Base-by-base conservation (phyloP, 2,113 vertebrate genomes). In the Cyanoramphus novaezelandiae region DNA sequence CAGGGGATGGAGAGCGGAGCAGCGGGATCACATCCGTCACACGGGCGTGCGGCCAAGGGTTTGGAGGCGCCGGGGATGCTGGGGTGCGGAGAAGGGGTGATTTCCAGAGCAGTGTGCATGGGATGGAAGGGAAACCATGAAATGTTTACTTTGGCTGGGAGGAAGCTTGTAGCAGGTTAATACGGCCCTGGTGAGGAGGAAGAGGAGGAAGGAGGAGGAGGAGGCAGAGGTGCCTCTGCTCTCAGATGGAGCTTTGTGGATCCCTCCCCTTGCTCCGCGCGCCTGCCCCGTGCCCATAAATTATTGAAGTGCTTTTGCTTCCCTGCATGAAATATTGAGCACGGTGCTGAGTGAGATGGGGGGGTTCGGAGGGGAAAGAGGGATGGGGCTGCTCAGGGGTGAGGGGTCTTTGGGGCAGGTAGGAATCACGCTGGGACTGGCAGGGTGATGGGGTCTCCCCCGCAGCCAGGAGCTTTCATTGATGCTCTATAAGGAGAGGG, bases 81-180 rank as follows among this genome's bases (percentile, higher is more conserved):
- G 70, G 16, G 80, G 31, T 5, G 50, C 14, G 3, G 82, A 21
- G 57, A n/a, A 28, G 14, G 37, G 24, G 60, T 0, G 33, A 9
- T 68, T n/a, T n/a, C 27, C 0, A 1, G 17, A 41, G 60, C 39
- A 0, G 29, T 0, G 5, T 6, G 0, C 0, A 0, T 1, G 35
- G 60, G 60, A 18, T 12, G 33, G 28, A 52, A 25, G 71, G 88
- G 46, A 65, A 55, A 27, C 7, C 21, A 0, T 35, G 16, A 49
- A 2, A 1, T 5, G 18, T 63, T 82, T 33, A 6, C 41, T 59
- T 52, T 0, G 2, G 16, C 6, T 17, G 39, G 41, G 82, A 60
- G 88, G 70, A 46, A 82, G 46, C 49, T 81, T 16, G 44, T 9
- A 79, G 82, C 52, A 3, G 43, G 67, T 86, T 80, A 6, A 27